These are phyloP conservation scores for Proterorhinus semilunaris DNA, from an alignment of 2,113 vertebrate species.

Conservation along the genomic window DNA sequence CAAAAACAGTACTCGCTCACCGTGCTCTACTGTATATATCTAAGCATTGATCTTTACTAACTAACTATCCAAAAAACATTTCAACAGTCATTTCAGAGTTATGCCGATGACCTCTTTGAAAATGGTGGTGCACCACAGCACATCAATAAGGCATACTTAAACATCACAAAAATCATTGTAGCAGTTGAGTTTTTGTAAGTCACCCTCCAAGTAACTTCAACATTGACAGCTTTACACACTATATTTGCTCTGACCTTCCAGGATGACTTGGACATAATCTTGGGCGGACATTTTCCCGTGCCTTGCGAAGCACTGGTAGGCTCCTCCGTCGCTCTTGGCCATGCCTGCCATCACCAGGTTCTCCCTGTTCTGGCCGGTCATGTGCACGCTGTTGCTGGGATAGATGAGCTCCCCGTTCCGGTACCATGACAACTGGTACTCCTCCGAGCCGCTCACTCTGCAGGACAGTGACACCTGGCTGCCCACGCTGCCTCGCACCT, in stretches of 20 bases:
- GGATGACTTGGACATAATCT: conserved; percentile 93
- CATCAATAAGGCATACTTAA: no score
- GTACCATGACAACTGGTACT: conserved; percentile 96
- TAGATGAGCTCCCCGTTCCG: conserved; percentile 93
- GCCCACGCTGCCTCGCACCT: conserved; percentile 95
- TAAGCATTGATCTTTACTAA: no score
- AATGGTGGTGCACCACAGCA: no score
- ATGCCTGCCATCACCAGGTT: conserved; percentile 96
- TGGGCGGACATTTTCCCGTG: conserved; percentile 95
- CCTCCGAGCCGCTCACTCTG: conserved; percentile 88
- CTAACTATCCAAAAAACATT: no score
- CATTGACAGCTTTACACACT: neutral
- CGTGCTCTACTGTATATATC: no score
- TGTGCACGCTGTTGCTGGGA: conserved; percentile 89
- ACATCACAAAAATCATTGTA: no score
- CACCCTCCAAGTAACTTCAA: no score
- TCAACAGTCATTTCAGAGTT: no score
- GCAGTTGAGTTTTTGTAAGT: no score
- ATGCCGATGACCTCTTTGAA: no score
- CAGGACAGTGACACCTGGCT: conserved; percentile 97
- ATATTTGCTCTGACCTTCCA: conserved; percentile 80
- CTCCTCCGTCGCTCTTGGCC: conserved; percentile 96
- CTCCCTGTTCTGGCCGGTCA: conserved; percentile 88
- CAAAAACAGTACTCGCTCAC: no score
- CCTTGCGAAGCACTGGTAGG: conserved; percentile 96